These are phyloP conservation scores for Microtus californicus DNA, from an alignment of 2,797 vertebrate genomes.

Conservation along the genomic window DNA sequence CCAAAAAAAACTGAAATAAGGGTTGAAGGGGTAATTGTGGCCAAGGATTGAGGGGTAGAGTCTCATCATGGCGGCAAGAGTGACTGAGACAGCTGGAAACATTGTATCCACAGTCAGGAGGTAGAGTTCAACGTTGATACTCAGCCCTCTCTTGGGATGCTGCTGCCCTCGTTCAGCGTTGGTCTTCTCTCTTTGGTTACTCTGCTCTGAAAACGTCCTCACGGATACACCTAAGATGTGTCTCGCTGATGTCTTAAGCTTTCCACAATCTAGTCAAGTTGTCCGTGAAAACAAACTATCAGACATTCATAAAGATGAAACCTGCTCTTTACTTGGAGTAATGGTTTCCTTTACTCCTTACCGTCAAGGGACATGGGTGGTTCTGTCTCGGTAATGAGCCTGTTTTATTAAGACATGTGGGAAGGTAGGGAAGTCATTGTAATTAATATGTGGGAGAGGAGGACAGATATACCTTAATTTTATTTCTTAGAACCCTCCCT, in stretches of 20 bases:
- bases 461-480: constrained; percentile 20
- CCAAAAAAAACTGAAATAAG: background rate
- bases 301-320: background rate
- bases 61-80: background rate
- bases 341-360: background rate
- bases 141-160: background rate
- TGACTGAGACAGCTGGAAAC: background rate
- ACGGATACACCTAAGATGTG: background rate
- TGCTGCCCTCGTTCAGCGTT: too few species aligned
- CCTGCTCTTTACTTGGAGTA: background rate
- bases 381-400: background rate
- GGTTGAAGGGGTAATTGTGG: background rate
- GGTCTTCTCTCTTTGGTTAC: background rate
- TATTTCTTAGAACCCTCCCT: background rate
- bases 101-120: background rate
- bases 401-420: constrained; percentile 45
- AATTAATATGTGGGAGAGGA: constrained; percentile 10
- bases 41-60: background rate
- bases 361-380: background rate
- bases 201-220: background rate
- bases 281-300: background rate
- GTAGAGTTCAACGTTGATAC: too few species aligned
- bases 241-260: background rate
- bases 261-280: background rate
- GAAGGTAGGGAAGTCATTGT: background rate